phyloP scores from a whole-genome alignment of 1,140 invertebrate species.

The Planococcus citri region DNA sequence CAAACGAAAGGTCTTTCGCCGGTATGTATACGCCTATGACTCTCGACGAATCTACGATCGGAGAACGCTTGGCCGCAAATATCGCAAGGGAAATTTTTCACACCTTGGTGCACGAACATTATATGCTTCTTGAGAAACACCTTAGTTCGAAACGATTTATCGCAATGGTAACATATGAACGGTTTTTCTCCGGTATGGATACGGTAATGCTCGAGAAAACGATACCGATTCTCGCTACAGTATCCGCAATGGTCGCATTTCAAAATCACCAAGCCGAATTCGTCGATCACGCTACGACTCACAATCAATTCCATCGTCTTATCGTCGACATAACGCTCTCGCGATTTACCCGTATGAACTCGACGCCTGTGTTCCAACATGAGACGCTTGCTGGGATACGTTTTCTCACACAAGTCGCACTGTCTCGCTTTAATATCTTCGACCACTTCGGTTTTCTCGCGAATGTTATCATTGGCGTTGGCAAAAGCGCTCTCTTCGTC shows the following conservation, averaged over 20 bases:
- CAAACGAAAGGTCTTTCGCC: constrained; percentile 3
- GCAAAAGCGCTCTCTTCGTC: too few species aligned
- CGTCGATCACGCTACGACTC: background rate
- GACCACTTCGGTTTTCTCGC: too few species aligned
- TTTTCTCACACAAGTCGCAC: too few species aligned
- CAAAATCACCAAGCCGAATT: background rate
- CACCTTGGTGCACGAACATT: constrained; percentile 31
- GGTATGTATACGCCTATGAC: constrained; percentile 6
- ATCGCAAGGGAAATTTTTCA: background rate
- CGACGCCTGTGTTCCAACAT: too few species aligned
- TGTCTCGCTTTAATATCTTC: too few species aligned
- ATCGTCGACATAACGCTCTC: too few species aligned
- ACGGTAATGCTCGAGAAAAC: constrained; percentile 33
- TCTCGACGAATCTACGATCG: background rate
- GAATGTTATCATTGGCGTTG: too few species aligned
- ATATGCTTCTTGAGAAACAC: background rate
- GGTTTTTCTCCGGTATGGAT: constrained; percentile 6
- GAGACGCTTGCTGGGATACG: too few species aligned
- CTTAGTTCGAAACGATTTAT: constrained; percentile 76
- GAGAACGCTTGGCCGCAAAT: background rate
- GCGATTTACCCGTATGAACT: too few species aligned
- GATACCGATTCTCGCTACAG: background rate
- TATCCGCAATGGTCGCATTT: constrained; percentile 1
- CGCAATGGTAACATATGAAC: constrained; percentile 58
- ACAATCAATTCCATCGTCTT: background rate